Evolutionary conservation across 2,888 invertebrate genomes (phyloP).

Genomic region (Molorchus minor): DNA sequence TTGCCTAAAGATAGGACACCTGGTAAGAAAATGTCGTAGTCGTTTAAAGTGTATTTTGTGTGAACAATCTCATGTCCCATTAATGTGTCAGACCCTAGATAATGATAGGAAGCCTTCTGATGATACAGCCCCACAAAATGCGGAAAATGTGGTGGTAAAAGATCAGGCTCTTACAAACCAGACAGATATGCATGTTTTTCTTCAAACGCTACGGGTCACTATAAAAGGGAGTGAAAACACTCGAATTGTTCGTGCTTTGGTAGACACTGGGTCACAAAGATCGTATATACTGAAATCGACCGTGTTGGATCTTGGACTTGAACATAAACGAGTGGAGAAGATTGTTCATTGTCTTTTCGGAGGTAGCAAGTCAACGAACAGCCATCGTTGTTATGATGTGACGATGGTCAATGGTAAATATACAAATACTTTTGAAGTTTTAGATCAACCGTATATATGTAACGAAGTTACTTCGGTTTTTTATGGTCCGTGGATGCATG

Average conservation of each 20-base stretch:
- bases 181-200: slow-evolving; percentile 7
- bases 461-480: too few relatives aligned
- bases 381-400: slow-evolving; percentile 4
- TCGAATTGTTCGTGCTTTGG: slow-evolving; percentile 7
- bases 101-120: slow-evolving; percentile 1
- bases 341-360: slow-evolving; percentile 22
- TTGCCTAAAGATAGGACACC: too few relatives aligned
- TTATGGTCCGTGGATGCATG: too few relatives aligned
- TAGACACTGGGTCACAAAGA: slow-evolving; percentile 10
- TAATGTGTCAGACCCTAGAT: slow-evolving; percentile 15
- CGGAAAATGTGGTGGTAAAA: background rate
- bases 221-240: background rate
- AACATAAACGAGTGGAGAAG: slow-evolving; percentile 12
- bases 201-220: background rate
- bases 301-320: background rate
- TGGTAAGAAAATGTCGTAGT: too few relatives aligned
- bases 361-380: background rate
- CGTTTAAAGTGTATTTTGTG: too few relatives aligned
- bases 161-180: slow-evolving; percentile 5
- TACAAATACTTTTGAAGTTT: slow-evolving; percentile 1
- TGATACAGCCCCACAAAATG: background rate
- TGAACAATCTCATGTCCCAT: too few relatives aligned
- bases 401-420: background rate
- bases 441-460: background rate
- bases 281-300: slow-evolving; percentile 6